Evolutionary conservation across 2,797 vertebrate genomes (phyloP), one percentile per base, ranked within the genome.

Genomic region (Crocodylus rhombifer): DNA sequence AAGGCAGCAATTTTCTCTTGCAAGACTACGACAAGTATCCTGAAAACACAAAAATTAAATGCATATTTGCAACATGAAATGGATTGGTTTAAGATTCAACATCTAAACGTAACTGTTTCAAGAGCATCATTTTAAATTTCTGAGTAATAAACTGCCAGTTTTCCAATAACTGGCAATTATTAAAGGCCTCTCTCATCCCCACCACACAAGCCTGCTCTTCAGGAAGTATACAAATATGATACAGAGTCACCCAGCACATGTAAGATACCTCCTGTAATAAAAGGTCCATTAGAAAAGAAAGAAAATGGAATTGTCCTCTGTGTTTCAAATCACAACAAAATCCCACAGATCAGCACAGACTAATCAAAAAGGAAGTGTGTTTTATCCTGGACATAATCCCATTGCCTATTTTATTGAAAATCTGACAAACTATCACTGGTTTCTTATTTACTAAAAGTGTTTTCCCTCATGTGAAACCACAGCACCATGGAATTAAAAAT

Each of bases 1-100:
- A 99, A 99, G 33, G 99, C 99, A 5, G 99, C 99, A 1, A 99
- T 99, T 98, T 99, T 99, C 97, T 99, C 99, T 88, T 99, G 99
- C 57, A 99, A 98, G 93, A 99, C 99, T 84, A 99, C 98, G 1
- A 99, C 99, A 2, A 99, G 99, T 87, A 99, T 99, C 98, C 99
- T 99, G 97, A 64, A 97, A 96, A 88, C 73, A 95, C 81, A 85
- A 77, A 84, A 71, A 83, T 14, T 28, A 74, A 95, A 86, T 0
- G 0, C 2, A 77, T 30, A 28, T 77, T 85, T 94, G 3, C 95
- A 90, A 2, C 91, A 82, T 62, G 80, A 89, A 93, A 92, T 36
- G 88, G 89, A 58, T 51, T 12, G 93, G 80, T 91, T 95, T 80
- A 55, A 93, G 94, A 87, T 60, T 93, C 93, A 74, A 96, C 96